Evolutionary conservation across 2,113 vertebrate genomes (phyloP).

Genomic region (Halichoerus grypus): DNA sequence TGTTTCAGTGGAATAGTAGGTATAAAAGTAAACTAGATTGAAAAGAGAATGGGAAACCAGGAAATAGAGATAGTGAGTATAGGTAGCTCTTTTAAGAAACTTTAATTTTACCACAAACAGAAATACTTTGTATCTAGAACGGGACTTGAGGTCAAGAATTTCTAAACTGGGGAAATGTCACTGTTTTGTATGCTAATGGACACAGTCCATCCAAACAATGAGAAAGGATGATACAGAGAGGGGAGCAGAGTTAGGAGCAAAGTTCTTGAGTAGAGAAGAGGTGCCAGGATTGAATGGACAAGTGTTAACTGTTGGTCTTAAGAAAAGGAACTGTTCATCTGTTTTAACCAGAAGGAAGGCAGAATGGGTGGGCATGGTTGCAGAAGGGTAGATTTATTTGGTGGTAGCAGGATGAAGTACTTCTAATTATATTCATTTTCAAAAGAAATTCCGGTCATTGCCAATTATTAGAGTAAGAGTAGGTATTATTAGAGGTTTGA

Average conservation of each 20-base stretch:
- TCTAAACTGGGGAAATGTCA: background rate
- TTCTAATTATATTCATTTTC: background rate
- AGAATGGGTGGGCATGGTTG: background rate
- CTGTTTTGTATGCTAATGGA: background rate
- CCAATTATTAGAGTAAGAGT: background rate
- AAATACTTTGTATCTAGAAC: background rate
- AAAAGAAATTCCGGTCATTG: background rate
- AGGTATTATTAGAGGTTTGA: background rate
- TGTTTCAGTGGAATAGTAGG: background rate
- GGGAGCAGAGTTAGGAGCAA: background rate
- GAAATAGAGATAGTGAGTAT: background rate
- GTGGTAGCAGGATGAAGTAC: background rate
- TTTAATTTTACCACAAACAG: background rate
- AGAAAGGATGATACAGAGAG: background rate
- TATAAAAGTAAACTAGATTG: background rate
- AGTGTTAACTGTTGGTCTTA: background rate
- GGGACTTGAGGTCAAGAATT: background rate
- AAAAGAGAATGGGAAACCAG: conserved; percentile 3
- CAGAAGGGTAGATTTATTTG: background rate
- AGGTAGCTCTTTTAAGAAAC: background rate
- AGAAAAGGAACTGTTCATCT: background rate
- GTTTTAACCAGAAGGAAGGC: background rate
- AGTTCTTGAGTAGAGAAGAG: conserved; percentile 3
- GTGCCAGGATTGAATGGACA: background rate
- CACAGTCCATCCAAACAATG: background rate